Evolutionary conservation across 1,140 invertebrate species (phyloP).

Genomic region (Polypedilum pembai): DNA sequence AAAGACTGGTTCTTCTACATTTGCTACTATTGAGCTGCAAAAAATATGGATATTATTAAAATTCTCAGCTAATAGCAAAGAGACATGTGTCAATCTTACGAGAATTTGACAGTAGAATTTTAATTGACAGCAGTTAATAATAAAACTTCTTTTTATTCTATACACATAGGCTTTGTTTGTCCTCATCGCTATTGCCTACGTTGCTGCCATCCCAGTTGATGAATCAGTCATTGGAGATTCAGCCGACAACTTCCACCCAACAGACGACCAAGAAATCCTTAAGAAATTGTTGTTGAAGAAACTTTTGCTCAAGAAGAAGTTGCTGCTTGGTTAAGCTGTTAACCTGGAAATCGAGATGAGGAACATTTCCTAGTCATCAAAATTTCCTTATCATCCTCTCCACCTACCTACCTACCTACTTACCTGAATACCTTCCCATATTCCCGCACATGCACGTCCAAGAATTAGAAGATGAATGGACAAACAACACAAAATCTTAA

Average conservation of each 20-base stretch:
- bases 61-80: not conserved
- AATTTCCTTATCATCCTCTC: not conserved
- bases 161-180: not conserved
- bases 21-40: not conserved
- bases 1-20: too few species aligned
- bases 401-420: too few species aligned
- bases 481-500: too few species aligned
- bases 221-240: conserved; percentile 25
- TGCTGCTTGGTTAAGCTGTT: not conserved
- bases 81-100: not conserved
- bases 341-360: not conserved
- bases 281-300: conserved; percentile 28
- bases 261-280: conserved; percentile 25
- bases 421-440: too few species aligned
- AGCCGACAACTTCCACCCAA: conserved; percentile 23
- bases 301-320: conserved; percentile 21
- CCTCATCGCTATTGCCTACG: conserved; percentile 5
- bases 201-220: conserved; percentile 19
- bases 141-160: not conserved
- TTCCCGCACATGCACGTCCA: too few species aligned
- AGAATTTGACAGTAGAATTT: not conserved
- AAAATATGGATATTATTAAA: conserved; percentile 1
- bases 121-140: not conserved
- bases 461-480: too few species aligned
- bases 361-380: not conserved